A percentile compares a stretch with the other conserved stretches of the same genome.
These are phyloP conservation scores for Cyprinodon variegatus DNA, from an alignment of 2,113 vertebrate genomes.

Conservation along the genomic window DNA sequence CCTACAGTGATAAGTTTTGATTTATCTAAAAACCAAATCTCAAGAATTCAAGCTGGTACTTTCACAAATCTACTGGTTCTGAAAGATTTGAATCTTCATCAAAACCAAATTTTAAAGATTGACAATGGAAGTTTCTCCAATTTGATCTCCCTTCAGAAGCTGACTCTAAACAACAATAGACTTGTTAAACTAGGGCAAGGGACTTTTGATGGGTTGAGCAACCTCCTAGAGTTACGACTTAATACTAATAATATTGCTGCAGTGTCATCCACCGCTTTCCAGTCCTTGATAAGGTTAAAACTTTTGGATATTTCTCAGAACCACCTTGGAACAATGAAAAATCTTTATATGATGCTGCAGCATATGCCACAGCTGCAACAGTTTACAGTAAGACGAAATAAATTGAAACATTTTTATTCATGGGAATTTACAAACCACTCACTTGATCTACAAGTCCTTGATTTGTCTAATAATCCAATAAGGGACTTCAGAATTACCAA, in stretches of 20 bases:
- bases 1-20: conserved; percentile 43
- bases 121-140: conserved; percentile 40
- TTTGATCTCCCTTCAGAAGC: conserved; percentile 42
- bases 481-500: conserved; percentile 57
- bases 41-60: conserved; percentile 36
- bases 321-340: conserved; percentile 19
- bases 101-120: conserved; percentile 54
- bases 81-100: conserved; percentile 44
- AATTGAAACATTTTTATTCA: conserved; percentile 35
- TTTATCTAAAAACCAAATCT: conserved; percentile 64
- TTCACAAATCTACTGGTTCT: conserved; percentile 48
- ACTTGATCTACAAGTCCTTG: conserved; percentile 22
- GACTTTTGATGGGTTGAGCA: conserved; percentile 67
- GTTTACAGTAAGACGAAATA: conserved; percentile 22
- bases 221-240: conserved; percentile 56
- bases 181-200: conserved; percentile 29
- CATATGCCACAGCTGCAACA: conserved; percentile 45
- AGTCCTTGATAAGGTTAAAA: conserved; percentile 47
- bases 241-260: conserved; percentile 30
- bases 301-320: conserved; percentile 65
- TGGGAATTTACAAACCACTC: conserved; percentile 57
- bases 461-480: conserved; percentile 66
- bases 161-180: conserved; percentile 65
- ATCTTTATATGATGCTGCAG: conserved; percentile 41
- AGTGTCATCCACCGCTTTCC: conserved; percentile 49